These are phyloP conservation scores for Plagiodera versicolora DNA, from an alignment of 2,888 invertebrate genomes.

Conservation along the genomic window DNA sequence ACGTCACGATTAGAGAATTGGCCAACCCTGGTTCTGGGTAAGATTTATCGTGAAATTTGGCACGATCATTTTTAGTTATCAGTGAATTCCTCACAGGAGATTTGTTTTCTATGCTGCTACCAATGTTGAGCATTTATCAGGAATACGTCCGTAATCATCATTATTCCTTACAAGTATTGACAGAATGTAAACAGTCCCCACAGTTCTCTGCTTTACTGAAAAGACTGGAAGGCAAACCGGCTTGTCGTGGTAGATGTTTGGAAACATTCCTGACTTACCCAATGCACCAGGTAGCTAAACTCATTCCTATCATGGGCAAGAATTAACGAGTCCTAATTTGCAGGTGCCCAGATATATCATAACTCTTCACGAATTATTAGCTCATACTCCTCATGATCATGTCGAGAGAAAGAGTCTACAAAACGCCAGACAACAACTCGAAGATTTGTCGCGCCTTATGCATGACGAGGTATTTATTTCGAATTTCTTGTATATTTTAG, in stretches of 20 bases:
- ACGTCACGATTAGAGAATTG: conserved; percentile 90
- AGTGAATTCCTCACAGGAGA: conserved; percentile 65
- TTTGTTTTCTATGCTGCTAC: conserved; percentile 90
- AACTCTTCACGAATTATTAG: conserved; percentile 85
- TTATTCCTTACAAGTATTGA: conserved; percentile 88
- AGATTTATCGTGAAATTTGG: neutral
- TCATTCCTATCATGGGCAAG: neutral
- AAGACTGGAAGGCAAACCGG: conserved; percentile 81
- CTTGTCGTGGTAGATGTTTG: conserved; percentile 81
- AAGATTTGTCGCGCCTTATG: conserved; percentile 84
- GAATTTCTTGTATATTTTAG: too few relatives aligned
- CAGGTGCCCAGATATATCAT: conserved; percentile 91
- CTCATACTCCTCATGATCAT: conserved; percentile 92
- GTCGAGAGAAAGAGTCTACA: conserved; percentile 88
- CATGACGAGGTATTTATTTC: conserved; percentile 72
- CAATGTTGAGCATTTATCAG: conserved; percentile 93
- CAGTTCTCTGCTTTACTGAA: conserved; percentile 78
- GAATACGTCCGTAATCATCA: conserved; percentile 94
- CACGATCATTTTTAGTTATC: neutral
- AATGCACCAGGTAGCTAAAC: conserved; percentile 80
- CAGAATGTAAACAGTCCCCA: conserved; percentile 86
- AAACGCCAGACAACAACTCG: conserved; percentile 83
- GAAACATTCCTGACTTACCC: conserved; percentile 91
- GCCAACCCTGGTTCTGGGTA: conserved; percentile 90
- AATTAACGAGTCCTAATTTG: conserved; percentile 33